phyloP scores from a whole-genome alignment of 1,140 invertebrate species.

The Tetragnatha versicolor region DNA sequence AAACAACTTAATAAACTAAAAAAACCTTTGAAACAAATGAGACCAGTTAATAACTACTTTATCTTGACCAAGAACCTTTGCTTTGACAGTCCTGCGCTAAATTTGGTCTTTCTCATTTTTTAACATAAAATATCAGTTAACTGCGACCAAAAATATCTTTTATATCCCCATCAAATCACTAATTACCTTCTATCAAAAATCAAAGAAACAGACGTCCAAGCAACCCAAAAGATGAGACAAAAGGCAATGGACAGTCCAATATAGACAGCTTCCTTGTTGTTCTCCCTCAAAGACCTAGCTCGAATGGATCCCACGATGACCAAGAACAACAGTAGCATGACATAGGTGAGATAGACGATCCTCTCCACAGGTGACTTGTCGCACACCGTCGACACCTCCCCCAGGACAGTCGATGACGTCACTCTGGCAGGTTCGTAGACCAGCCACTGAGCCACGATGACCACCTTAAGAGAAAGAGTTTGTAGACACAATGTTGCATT shows the following conservation, averaged over 20 bases:
- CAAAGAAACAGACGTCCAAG: slow-evolving; percentile 71
- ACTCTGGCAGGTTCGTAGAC: slow-evolving; percentile 58
- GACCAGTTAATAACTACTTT: no score
- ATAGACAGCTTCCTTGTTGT: slow-evolving; percentile 88
- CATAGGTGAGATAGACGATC: slow-evolving; percentile 80
- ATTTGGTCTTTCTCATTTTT: no score
- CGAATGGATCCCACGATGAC: slow-evolving; percentile 83
- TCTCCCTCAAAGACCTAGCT: slow-evolving; percentile 79
- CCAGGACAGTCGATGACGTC: background rate
- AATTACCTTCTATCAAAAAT: slow-evolving; percentile 57
- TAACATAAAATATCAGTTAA: no score
- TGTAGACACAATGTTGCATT: background rate
- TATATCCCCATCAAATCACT: no score
- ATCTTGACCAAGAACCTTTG: no score
- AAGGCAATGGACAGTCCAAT: slow-evolving; percentile 85
- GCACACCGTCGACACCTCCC: slow-evolving; percentile 3
- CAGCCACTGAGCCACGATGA: slow-evolving; percentile 70
- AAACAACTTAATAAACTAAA: no score
- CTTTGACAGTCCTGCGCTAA: no score
- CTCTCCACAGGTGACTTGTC: slow-evolving; percentile 67
- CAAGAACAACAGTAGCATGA: slow-evolving; percentile 81
- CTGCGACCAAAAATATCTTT: no score
- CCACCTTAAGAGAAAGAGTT: slow-evolving; percentile 66
- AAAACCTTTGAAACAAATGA: no score
- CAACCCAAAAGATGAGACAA: slow-evolving; percentile 87